Base-by-base conservation (phyloP, 1,140 invertebrate species). In the Planococcus citri region DNA sequence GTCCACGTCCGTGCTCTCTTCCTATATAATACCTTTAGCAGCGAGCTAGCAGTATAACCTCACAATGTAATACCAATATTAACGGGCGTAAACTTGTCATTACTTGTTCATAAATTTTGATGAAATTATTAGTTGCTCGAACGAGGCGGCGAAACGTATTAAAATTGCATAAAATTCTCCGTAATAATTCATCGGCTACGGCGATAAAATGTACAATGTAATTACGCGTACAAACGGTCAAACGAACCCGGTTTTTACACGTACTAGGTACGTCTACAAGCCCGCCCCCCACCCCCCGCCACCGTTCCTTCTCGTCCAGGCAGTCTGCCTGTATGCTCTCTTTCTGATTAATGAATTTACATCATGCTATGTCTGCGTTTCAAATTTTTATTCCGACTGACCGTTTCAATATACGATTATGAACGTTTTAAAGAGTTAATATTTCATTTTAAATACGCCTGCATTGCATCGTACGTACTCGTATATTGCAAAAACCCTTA, bases 41-140 rank as follows among this genome's bases (percentile, higher is more conserved):
- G n/a, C n/a, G n/a, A n/a, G n/a, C n/a, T n/a, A n/a, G n/a, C n/a
- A n/a, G n/a, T n/a, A n/a, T 9, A 51, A 6, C 2, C 41, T 14
- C 25, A 64, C 60, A 64, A 24, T 64, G 25, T 64, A 64, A 64
- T 64, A 64, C 60, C 60, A 17, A 64, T 64, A 64, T 64, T 22
- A 64, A 64, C 20, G 60, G 60, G 60, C 60, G 60, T 64, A 64
- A 64, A 27, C 60, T 64, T 64, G 60, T 64, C 60, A 64, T 64
- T 64, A 64, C 60, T 64, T 64, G 60, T 64, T 64, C 60, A 64
- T 64, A 64, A 64, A 64, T 64, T 64, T 64, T 64, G 60, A 64
- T 64, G 60, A 64, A 64, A 64, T 64, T 64, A 64, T 64, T 64
- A 64, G 10, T 64, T 25, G 21, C 24, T 64, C 25, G 10, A 64